phyloP scores from a whole-genome alignment of 2,888 invertebrate genomes.

The Gryllus longicercus region DNA sequence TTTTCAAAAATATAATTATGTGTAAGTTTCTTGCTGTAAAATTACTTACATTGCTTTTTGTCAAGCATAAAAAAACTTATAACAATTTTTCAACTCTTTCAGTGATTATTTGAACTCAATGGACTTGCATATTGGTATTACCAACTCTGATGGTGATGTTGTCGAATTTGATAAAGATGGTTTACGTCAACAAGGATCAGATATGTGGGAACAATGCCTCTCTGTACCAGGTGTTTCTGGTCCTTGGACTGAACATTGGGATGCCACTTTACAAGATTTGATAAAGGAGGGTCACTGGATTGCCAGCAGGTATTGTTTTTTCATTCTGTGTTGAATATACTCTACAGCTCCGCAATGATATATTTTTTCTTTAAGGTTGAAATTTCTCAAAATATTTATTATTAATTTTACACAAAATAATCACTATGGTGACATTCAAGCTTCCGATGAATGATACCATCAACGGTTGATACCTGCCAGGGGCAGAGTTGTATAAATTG shows the following conservation, averaged over 20 bases:
- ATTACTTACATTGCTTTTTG: background rate
- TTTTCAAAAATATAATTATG: no score
- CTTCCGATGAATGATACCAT: no score
- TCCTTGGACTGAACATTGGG: conserved; percentile 67
- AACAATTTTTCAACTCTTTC: conserved; percentile 43
- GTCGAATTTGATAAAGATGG: conserved; percentile 83
- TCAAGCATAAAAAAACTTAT: background rate
- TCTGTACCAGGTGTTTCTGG: conserved; percentile 55
- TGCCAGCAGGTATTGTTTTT: conserved; percentile 40
- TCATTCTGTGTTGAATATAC: no score
- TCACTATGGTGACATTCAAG: no score
- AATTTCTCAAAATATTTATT: no score
- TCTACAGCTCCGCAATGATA: no score
- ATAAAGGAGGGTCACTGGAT: conserved; percentile 47
- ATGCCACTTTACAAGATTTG: conserved; percentile 62
- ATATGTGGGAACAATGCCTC: conserved; percentile 52
- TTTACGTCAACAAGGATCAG: conserved; percentile 48
- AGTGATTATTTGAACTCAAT: conserved; percentile 79
- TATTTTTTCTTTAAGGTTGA: no score
- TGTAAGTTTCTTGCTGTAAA: background rate
- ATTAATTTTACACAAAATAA: no score
- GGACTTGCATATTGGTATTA: conserved; percentile 87
- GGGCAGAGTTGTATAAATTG: no score
- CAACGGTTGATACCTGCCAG: no score
- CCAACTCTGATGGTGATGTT: conserved; percentile 73